phyloP scores from a whole-genome alignment of 2,888 invertebrate species.

The Chorisops tibialis region DNA sequence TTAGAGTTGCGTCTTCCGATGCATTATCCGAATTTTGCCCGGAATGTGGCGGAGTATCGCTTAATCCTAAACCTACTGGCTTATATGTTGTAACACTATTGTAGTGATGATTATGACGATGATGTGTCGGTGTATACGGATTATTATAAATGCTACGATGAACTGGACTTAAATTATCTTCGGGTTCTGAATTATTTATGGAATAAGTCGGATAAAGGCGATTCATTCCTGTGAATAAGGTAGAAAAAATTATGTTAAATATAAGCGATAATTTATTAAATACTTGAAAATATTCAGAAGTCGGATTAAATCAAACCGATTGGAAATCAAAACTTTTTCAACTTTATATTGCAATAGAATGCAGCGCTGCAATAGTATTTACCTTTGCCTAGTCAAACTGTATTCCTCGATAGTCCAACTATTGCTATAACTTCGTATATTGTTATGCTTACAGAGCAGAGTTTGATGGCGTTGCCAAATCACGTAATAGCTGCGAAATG shows the following conservation, averaged over 20 bases:
- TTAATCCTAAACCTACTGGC: slow-evolving; percentile 59
- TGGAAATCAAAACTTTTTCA: slow-evolving; percentile 1
- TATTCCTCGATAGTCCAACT: background rate
- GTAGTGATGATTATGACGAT: slow-evolving; percentile 36
- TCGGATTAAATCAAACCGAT: background rate
- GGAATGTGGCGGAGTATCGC: slow-evolving; percentile 68
- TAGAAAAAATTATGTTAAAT: slow-evolving; percentile 17
- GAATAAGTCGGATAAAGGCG: slow-evolving; percentile 80
- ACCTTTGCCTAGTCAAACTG: no score
- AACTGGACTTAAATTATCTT: slow-evolving; percentile 56
- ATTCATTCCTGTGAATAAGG: slow-evolving; percentile 63
- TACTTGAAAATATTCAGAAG: background rate
- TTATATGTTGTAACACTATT: slow-evolving; percentile 44
- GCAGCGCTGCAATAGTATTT: no score
- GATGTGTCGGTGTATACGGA: slow-evolving; percentile 50
- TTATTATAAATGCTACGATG: slow-evolving; percentile 61
- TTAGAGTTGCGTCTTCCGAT: slow-evolving; percentile 74
- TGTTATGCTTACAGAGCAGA: slow-evolving; percentile 12
- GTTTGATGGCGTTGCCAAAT: slow-evolving; percentile 9
- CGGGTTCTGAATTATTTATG: slow-evolving; percentile 73
- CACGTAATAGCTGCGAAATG: slow-evolving; percentile 9
- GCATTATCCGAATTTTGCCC: slow-evolving; percentile 64
- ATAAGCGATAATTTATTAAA: no score
- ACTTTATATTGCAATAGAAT: background rate
- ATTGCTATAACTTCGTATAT: background rate